phyloP scores from a whole-genome alignment of 2,113 vertebrate genomes.

The Astatoreochromis straeleni region DNA sequence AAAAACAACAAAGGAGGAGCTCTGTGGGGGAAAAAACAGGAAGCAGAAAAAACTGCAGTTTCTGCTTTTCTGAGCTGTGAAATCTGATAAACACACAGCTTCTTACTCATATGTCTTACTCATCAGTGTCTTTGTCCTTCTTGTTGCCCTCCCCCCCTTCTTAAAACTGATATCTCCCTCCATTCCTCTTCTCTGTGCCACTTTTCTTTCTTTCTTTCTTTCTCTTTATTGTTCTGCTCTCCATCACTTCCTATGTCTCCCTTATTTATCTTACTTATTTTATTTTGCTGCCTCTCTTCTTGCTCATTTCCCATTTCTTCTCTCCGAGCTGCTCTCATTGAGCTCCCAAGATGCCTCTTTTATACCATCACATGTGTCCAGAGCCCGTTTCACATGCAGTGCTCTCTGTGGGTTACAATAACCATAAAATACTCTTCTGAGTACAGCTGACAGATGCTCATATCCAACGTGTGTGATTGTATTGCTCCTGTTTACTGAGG shows the following conservation, averaged over 20 bases:
- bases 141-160: not conserved
- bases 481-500: not conserved
- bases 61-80: not conserved
- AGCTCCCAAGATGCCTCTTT: not conserved
- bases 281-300: not conserved
- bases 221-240: not conserved
- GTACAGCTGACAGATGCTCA: not conserved
- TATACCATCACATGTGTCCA: not conserved
- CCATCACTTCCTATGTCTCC: no score
- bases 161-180: not conserved
- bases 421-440: not conserved
- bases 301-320: not conserved
- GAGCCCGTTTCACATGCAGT: not conserved
- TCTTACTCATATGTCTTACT: not conserved
- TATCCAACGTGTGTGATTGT: not conserved
- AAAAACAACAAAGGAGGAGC: not conserved
- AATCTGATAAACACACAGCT: not conserved
- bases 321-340: not conserved
- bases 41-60: not conserved
- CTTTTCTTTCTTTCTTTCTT: rapidly evolving
- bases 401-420: not conserved
- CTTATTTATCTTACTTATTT: not conserved
- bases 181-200: not conserved
- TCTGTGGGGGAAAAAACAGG: not conserved
- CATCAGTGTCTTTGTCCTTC: not conserved